phyloP scores from a whole-genome alignment of 2,888 invertebrate species.

The Molanna angustata region DNA sequence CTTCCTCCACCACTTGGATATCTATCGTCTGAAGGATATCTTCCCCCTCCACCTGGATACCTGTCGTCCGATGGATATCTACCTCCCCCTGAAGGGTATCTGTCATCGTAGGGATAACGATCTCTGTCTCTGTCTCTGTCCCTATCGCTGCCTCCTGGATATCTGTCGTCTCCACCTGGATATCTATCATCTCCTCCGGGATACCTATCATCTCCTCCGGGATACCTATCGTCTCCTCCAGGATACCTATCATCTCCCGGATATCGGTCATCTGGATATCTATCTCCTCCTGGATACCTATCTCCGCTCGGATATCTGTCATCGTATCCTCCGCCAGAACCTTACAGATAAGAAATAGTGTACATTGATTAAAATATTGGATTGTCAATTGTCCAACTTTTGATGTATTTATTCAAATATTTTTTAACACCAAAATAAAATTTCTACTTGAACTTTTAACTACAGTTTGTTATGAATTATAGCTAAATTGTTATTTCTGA shows the following conservation, averaged over 20 bases:
- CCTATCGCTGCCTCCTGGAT: slow-evolving; percentile 39
- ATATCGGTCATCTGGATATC: slow-evolving; percentile 39
- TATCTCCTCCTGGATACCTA: slow-evolving; percentile 43
- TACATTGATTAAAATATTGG: slow-evolving; percentile 29
- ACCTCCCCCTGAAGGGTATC: slow-evolving; percentile 46
- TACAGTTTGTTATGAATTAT: too few species aligned
- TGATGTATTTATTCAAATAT: too few species aligned
- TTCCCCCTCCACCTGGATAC: slow-evolving; percentile 40
- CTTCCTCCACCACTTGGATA: slow-evolving; percentile 43
- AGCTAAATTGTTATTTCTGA: too few species aligned
- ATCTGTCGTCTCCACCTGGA: slow-evolving; percentile 45
- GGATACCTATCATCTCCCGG: slow-evolving; percentile 33
- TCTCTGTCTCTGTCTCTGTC: slow-evolving; percentile 35
- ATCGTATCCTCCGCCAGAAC: slow-evolving; percentile 38
- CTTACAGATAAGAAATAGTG: slow-evolving; percentile 39
- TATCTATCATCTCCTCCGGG: slow-evolving; percentile 47
- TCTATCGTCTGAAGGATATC: slow-evolving; percentile 44
- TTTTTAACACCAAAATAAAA: too few species aligned
- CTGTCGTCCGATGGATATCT: slow-evolving; percentile 41
- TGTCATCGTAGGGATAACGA: slow-evolving; percentile 34
- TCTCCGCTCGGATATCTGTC: slow-evolving; percentile 46
- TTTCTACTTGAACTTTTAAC: too few species aligned
- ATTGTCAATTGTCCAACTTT: too few species aligned
- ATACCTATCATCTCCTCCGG: slow-evolving; percentile 42
- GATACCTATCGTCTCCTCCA: slow-evolving; percentile 38